A percentile compares a stretch with the other conserved stretches of the same genome.
Evolutionary conservation across 1,140 invertebrate genomes (phyloP).

Genomic region (Bombus superbus): DNA sequence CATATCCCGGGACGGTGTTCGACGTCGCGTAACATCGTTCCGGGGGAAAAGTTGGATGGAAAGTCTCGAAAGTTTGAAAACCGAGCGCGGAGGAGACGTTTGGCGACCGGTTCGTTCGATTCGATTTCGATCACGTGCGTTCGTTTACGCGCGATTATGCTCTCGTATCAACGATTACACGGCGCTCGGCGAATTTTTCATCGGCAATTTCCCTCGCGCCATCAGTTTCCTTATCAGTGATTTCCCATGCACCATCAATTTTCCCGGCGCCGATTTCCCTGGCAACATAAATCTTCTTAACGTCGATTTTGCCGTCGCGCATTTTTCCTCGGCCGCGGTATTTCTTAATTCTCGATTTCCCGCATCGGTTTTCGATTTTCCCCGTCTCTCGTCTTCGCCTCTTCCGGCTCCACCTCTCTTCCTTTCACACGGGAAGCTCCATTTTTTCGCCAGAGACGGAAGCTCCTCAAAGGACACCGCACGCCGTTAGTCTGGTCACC

Average conservation of each 20-base stretch:
- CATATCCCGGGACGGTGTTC: not conserved
- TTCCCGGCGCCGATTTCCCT: too few relatives aligned
- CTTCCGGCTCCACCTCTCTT: not conserved
- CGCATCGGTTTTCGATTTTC: slow-evolving; percentile 9
- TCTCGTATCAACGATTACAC: not conserved
- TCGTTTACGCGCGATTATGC: slow-evolving; percentile 9
- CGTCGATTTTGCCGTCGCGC: not conserved
- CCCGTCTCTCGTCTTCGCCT: too few relatives aligned
- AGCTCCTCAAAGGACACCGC: not conserved
- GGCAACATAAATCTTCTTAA: slow-evolving; percentile 17
- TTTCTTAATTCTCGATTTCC: slow-evolving; percentile 43
- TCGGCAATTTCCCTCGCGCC: not conserved
- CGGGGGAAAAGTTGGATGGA: not conserved
- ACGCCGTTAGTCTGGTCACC: not conserved
- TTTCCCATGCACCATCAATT: slow-evolving; percentile 5
- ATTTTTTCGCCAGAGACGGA: not conserved
- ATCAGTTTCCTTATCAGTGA: not conserved
- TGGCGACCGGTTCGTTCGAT: too few relatives aligned
- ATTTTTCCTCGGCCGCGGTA: not conserved
- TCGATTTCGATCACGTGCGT: too few relatives aligned
- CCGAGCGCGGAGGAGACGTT: too few relatives aligned
- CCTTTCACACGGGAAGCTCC: too few relatives aligned
- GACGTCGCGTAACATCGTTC: not conserved
- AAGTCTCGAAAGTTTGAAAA: not conserved
- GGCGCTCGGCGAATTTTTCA: not conserved